Conservation (phyloP, 1,140 invertebrate species). For the Drosophila prosaltans region DNA sequence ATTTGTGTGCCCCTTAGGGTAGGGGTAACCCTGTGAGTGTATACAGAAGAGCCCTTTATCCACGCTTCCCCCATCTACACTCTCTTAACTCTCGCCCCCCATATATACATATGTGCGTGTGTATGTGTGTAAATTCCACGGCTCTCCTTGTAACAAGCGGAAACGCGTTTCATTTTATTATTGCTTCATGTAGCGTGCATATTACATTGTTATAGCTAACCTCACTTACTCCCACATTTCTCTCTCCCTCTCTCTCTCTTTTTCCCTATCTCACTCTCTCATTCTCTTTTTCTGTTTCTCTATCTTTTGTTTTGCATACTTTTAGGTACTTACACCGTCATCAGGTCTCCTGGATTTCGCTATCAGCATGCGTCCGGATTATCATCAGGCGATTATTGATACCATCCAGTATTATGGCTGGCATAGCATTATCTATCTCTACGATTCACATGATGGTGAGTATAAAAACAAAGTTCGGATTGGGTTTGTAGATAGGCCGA, state of each 20-base stretch:
- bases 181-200: slow-evolving; percentile 80
- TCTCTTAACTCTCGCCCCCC: background rate
- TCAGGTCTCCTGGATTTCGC: slow-evolving; percentile 93
- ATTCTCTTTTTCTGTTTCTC: background rate
- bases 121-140: slow-evolving; percentile 55
- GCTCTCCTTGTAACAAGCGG: slow-evolving; percentile 53
- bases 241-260: background rate
- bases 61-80: background rate
- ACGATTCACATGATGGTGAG: slow-evolving; percentile 97
- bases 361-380: slow-evolving; percentile 96
- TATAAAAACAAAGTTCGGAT: slow-evolving; percentile 48
- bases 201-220: slow-evolving; percentile 70
- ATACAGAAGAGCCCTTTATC: background rate
- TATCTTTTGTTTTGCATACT: slow-evolving; percentile 67
- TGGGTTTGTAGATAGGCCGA: no score
- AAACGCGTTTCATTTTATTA: slow-evolving; percentile 81
- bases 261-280: slow-evolving; percentile 4
- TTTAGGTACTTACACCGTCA: slow-evolving; percentile 90
- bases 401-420: slow-evolving; percentile 95
- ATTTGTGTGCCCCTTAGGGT: slow-evolving; percentile 68
- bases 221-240: background rate
- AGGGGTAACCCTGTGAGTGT: slow-evolving; percentile 4
- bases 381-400: slow-evolving; percentile 96
- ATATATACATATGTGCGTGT: slow-evolving; percentile 30
- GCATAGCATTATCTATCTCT: slow-evolving; percentile 96